Conservation (phyloP, 2,113 vertebrate genomes). For the Osmerus mordax region DNA sequence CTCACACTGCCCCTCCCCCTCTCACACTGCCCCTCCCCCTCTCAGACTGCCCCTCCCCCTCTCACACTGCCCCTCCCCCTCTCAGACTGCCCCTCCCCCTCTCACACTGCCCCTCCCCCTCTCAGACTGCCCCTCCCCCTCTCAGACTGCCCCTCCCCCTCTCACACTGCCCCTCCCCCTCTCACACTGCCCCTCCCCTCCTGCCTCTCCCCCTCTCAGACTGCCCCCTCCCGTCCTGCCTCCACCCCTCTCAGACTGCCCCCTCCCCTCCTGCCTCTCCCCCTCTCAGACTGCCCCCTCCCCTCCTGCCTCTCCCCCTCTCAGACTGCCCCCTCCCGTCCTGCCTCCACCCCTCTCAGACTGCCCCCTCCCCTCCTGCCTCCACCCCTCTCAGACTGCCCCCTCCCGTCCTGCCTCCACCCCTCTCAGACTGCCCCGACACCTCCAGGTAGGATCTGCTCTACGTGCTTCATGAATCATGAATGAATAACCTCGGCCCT, state of each 20-base stretch:
- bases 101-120: no score
- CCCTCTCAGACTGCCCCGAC: no score
- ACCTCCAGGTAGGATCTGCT: slow-evolving; percentile 17
- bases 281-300: no score
- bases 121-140: not conserved
- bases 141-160: not conserved
- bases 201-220: no score
- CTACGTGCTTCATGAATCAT: slow-evolving; percentile 42
- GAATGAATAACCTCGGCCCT: slow-evolving; percentile 34
- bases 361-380: slow-evolving; percentile 27
- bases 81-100: not conserved
- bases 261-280: slow-evolving; percentile 9
- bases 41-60: not conserved
- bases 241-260: not conserved
- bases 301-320: no score
- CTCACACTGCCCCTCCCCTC: no score
- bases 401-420: no score
- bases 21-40: not conserved
- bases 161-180: no score
- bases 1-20: slow-evolving; percentile 18
- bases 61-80: no score
- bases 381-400: not conserved
- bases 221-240: not conserved
- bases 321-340: not conserved
- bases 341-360: not conserved